These are phyloP conservation scores for Chiloscyllium punctatum DNA, from an alignment of 2,797 vertebrate species.

Conservation along the genomic window DNA sequence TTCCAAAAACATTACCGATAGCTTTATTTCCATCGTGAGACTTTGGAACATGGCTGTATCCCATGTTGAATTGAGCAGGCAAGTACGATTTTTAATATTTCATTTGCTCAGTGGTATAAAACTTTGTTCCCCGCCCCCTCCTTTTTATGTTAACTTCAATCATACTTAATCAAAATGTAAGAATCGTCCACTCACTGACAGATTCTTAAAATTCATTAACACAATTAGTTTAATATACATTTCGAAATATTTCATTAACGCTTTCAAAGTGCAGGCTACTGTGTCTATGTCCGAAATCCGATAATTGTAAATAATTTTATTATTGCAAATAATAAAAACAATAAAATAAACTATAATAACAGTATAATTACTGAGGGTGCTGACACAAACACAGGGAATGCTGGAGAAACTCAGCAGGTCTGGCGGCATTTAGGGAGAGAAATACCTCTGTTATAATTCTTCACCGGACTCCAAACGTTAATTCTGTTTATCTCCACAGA, in stretches of 20 bases:
- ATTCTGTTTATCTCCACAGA: too few species aligned
- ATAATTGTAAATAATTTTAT: background rate
- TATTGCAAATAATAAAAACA: background rate
- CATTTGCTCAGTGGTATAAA: background rate
- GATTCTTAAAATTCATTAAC: background rate
- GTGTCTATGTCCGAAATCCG: background rate
- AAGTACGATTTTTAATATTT: background rate
- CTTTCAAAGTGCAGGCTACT: background rate
- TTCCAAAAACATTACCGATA: slow-evolving; percentile 12
- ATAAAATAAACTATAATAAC: background rate
- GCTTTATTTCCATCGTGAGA: slow-evolving; percentile 53
- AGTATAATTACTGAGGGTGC: too few species aligned
- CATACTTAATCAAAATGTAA: background rate
- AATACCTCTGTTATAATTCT: too few species aligned
- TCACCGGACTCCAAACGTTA: too few species aligned
- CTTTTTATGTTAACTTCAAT: background rate
- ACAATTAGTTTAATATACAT: too few species aligned
- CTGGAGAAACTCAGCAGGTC: too few species aligned
- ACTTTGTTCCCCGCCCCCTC: background rate
- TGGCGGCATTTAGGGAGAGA: too few species aligned
- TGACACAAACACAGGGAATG: too few species aligned
- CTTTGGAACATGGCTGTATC: slow-evolving; percentile 40
- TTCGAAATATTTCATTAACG: background rate
- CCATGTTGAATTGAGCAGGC: background rate
- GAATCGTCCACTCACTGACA: background rate